A percentile compares a stretch with the other conserved stretches of the same genome.
Conservation (phyloP, 1,140 invertebrate genomes). For the Chymomyza costata region DNA sequence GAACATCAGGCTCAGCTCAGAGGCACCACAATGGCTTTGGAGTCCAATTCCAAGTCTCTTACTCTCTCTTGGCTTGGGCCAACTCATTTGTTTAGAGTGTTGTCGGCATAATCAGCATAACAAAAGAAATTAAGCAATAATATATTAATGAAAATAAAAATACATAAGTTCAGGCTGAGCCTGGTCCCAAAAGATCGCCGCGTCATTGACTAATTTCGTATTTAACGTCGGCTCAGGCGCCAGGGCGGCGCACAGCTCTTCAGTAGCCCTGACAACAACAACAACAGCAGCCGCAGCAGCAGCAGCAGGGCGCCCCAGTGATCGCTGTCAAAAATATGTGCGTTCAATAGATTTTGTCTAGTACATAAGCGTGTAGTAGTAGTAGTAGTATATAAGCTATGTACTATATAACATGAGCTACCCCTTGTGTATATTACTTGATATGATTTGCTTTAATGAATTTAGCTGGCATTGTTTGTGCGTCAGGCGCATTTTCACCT, state of each 20-base stretch:
- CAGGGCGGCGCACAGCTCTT: constrained; percentile 35
- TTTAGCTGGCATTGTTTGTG: constrained; percentile 21
- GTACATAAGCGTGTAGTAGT: constrained; percentile 8
- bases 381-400: not conserved
- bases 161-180: constrained; percentile 8
- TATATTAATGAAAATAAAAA: constrained; percentile 71
- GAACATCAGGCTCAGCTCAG: constrained; percentile 28
- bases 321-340: constrained; percentile 7
- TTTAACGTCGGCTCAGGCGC: constrained; percentile 44
- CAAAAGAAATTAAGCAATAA: constrained; percentile 75
- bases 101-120: constrained; percentile 74
- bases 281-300: constrained; percentile 17
- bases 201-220: constrained; percentile 75
- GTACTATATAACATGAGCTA: not conserved
- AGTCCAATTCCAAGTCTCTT: constrained; percentile 3
- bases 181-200: constrained; percentile 57
- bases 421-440: constrained; percentile 17
- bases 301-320: constrained; percentile 18
- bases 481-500: constrained; percentile 47
- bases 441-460: constrained; percentile 67
- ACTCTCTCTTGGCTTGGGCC: constrained; percentile 21
- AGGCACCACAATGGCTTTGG: not conserved
- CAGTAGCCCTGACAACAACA: constrained; percentile 53
- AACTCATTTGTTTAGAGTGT: constrained; percentile 44
- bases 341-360: constrained; percentile 5